Conservation (phyloP, 2,113 vertebrate genomes). For the Panurus biarmicus region DNA sequence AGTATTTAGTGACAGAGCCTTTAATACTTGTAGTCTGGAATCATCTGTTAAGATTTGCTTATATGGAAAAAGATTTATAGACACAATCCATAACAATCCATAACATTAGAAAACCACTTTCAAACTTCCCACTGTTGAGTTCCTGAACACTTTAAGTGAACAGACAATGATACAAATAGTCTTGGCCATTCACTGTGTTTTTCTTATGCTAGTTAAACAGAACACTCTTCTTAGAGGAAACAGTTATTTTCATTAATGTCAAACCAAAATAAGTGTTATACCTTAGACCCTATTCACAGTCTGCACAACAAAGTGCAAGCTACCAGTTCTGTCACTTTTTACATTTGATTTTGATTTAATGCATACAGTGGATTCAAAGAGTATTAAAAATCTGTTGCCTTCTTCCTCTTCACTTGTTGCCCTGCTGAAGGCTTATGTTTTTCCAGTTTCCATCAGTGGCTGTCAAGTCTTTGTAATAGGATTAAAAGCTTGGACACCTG, state of each 20-base stretch:
- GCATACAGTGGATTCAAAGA: background rate
- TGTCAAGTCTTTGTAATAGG: constrained; percentile 46
- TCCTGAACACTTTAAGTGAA: background rate
- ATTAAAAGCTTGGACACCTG: constrained; percentile 61
- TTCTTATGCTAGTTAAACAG: constrained; percentile 8
- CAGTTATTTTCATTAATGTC: constrained; percentile 28
- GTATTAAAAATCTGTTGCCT: constrained; percentile 41
- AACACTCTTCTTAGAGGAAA: constrained; percentile 16
- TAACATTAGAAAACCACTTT: constrained; percentile 55
- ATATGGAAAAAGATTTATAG: constrained; percentile 42
- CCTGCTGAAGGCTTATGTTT: constrained; percentile 47
- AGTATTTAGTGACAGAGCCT: constrained; percentile 53
- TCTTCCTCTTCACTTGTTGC: constrained; percentile 51
- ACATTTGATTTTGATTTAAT: constrained; percentile 39
- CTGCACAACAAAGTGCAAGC: constrained; percentile 17
- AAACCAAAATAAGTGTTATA: constrained; percentile 15
- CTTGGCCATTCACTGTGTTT: background rate
- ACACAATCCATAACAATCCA: constrained; percentile 1
- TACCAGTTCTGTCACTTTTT: constrained; percentile 9
- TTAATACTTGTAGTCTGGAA: constrained; percentile 37
- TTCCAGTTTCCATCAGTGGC: constrained; percentile 60
- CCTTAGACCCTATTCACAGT: background rate
- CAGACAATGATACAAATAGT: background rate
- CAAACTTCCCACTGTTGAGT: background rate
- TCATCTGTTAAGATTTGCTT: constrained; percentile 42